A percentile compares a stretch with the other conserved stretches of the same genome.
Conservation (phyloP, 2,113 vertebrate genomes). For the Pollachius pollachius region DNA sequence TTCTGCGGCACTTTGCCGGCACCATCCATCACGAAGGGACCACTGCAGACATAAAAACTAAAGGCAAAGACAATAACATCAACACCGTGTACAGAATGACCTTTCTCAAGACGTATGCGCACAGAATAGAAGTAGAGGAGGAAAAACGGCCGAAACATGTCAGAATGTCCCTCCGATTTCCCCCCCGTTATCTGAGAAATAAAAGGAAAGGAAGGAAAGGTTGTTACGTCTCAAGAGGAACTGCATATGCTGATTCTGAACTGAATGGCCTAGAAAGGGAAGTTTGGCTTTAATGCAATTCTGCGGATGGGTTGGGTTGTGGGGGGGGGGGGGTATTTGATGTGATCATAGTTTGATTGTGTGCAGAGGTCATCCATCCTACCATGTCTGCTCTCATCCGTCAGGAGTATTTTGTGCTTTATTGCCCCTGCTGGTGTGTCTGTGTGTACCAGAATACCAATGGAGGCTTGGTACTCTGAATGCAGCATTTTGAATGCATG, state of each 20-base stretch:
- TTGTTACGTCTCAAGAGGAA: not conserved
- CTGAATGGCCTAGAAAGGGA: constrained; percentile 3
- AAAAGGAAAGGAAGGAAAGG: no score
- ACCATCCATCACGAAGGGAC: no score
- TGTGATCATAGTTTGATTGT: constrained; percentile 89
- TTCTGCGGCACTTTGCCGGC: no score
- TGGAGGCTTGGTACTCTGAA: constrained; percentile 88
- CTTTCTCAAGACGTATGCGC: no score
- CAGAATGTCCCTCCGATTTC: no score
- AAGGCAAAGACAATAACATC: no score
- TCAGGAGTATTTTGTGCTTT: constrained; percentile 88
- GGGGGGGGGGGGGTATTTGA: constrained; percentile 69
- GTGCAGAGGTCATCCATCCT: constrained; percentile 80
- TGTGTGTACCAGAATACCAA: constrained; percentile 86
- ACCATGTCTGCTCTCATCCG: constrained; percentile 84
- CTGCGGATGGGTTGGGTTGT: constrained; percentile 55
- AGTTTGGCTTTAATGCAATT: constrained; percentile 78
- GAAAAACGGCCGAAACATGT: no score
- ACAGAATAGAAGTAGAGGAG: no score
- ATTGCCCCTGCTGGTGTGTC: constrained; percentile 80
- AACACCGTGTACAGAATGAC: no score
- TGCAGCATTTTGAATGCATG: constrained; percentile 80
- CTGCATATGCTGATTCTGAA: not conserved
- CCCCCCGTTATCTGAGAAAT: no score
- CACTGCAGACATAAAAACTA: no score